Conservation (phyloP, 2,888 invertebrate species). For the Nowickia ferox region DNA sequence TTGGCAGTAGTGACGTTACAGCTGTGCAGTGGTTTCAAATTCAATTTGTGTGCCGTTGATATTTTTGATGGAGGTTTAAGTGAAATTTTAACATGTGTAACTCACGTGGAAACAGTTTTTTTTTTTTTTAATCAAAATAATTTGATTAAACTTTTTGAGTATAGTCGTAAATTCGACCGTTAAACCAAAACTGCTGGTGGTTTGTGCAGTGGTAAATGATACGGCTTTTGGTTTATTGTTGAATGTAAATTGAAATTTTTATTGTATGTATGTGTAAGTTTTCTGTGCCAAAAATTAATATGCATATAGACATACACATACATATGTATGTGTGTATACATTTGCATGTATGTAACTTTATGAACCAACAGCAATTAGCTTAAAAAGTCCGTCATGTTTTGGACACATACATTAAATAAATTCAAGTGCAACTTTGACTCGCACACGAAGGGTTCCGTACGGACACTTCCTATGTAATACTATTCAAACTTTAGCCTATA, state of each 20-base stretch:
- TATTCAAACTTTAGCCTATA: no score
- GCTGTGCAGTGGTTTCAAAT: background rate
- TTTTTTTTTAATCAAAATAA: constrained; percentile 5
- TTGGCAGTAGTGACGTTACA: background rate
- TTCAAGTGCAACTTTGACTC: no score
- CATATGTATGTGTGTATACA: no score
- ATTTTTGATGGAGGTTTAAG: background rate
- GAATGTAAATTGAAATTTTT: background rate
- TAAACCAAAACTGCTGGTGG: background rate
- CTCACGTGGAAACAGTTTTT: constrained; percentile 1
- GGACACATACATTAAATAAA: no score
- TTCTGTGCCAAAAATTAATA: background rate
- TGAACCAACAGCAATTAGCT: no score
- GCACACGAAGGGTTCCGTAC: no score
- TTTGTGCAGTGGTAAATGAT: background rate
- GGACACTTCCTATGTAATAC: no score
- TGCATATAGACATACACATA: no score
- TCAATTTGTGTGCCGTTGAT: background rate
- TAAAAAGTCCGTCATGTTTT: no score
- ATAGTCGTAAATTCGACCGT: constrained; percentile 7
- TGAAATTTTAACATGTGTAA: background rate
- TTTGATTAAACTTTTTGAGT: constrained; percentile 27
- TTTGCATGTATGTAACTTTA: no score
- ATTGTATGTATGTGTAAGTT: background rate
- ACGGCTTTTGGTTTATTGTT: background rate